Conservation (phyloP, 35 echinoderm and acorn worm genomes). For the Anneissia japonica region DNA sequence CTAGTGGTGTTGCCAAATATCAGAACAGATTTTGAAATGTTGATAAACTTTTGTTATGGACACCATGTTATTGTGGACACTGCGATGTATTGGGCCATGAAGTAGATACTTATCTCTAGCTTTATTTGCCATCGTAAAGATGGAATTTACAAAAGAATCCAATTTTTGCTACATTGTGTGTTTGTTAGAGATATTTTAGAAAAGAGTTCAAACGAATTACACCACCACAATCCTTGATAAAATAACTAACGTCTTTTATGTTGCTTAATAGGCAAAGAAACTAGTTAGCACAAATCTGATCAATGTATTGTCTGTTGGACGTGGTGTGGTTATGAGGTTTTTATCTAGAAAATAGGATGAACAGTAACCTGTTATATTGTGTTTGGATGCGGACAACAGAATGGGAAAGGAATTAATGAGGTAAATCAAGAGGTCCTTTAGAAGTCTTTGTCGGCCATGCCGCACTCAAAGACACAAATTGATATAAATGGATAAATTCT, state of each 20-base stretch:
- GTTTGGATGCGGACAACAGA: neutral
- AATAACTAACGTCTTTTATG: neutral
- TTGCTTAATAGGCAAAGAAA: neutral
- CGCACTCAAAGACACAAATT: neutral
- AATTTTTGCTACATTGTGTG: neutral
- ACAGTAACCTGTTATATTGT: neutral
- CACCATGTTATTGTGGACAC: no score
- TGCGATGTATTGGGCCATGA: neutral
- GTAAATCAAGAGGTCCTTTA: neutral
- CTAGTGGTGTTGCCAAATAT: no score
- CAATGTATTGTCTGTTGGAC: neutral
- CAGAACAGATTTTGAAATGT: no score
- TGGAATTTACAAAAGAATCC: neutral
- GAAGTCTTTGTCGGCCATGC: neutral
- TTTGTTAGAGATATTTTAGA: neutral
- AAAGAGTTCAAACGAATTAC: neutral
- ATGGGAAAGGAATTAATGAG: neutral
- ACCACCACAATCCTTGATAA: neutral
- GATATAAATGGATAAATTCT: neutral
- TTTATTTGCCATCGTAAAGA: neutral
- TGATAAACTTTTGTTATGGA: no score
- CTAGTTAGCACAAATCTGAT: neutral
- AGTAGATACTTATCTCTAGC: neutral
- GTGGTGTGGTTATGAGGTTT: neutral
- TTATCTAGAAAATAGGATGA: neutral